A percentile compares a stretch with the other conserved stretches of the same genome.
Evolutionary conservation across 2,888 invertebrate genomes (phyloP).

Genomic region (Geotrupes spiniger): DNA sequence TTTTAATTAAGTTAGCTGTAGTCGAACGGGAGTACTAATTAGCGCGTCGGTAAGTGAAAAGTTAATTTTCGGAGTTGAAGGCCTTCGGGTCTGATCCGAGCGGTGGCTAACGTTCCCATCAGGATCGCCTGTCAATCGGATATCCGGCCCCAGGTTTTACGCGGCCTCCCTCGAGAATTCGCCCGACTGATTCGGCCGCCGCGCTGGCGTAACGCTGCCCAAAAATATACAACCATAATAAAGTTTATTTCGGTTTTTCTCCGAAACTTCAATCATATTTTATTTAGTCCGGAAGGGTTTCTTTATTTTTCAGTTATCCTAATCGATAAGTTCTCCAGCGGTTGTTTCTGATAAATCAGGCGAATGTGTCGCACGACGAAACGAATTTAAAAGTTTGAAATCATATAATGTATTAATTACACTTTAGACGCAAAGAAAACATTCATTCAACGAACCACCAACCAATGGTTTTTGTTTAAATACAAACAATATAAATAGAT

Average conservation of each 20-base stretch:
- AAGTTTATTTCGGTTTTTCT: constrained; percentile 20
- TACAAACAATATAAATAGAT: too few relatives aligned
- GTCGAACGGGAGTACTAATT: constrained; percentile 21
- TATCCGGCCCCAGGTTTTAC: constrained; percentile 39
- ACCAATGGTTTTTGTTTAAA: too few relatives aligned
- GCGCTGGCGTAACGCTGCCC: constrained; percentile 18
- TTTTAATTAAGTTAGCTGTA: constrained; percentile 22
- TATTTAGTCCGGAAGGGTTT: constrained; percentile 17
- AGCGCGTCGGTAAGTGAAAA: constrained; percentile 25
- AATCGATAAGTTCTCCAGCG: too few relatives aligned
- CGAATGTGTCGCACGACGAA: too few relatives aligned
- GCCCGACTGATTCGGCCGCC: constrained; percentile 37
- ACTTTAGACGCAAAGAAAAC: too few relatives aligned
- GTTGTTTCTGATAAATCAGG: too few relatives aligned
- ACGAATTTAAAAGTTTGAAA: too few relatives aligned
- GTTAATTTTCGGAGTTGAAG: constrained; percentile 23
- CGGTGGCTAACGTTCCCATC: constrained; percentile 22
- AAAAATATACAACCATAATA: constrained; percentile 16
- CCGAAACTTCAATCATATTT: constrained; percentile 20
- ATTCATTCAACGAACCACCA: too few relatives aligned
- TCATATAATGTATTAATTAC: too few relatives aligned
- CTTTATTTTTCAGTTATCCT: neutral
- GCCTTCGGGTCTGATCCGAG: constrained; percentile 17
- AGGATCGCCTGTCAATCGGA: constrained; percentile 39
- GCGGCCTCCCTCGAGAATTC: constrained; percentile 35